phyloP scores from a whole-genome alignment of 2,797 vertebrate genomes.

The Gadopsis marmoratus region DNA sequence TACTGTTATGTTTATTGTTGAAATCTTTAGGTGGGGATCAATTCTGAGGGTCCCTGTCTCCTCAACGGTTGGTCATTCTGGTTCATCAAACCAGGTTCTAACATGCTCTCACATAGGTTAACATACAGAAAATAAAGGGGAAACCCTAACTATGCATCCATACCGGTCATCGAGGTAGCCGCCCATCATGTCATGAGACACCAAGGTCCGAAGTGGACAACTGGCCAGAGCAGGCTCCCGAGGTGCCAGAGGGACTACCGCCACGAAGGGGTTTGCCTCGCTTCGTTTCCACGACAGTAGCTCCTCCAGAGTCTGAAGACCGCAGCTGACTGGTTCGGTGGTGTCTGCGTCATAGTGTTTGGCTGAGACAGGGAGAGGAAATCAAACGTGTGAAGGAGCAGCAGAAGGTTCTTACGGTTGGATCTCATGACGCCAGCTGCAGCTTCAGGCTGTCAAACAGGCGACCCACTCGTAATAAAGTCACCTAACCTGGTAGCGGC shows the following conservation, averaged over 20 bases:
- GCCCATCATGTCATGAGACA: slow-evolving; percentile 97
- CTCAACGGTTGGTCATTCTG: no score
- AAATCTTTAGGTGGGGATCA: no score
- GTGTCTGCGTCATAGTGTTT: slow-evolving; percentile 89
- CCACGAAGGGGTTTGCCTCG: slow-evolving; percentile 85
- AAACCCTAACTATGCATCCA: not conserved
- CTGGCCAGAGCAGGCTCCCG: slow-evolving; percentile 85
- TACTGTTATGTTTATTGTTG: no score
- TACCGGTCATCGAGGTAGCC: slow-evolving; percentile 96
- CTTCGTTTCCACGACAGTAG: slow-evolving; percentile 88
- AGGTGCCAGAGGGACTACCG: slow-evolving; percentile 77
- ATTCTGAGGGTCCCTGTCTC: no score
- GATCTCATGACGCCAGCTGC: not conserved
- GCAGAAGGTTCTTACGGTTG: not conserved
- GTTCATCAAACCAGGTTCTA: no score
- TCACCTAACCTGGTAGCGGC: slow-evolving; percentile 71
- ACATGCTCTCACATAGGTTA: no score
- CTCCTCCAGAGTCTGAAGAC: slow-evolving; percentile 88
- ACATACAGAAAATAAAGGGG: no score
- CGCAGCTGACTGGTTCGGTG: slow-evolving; percentile 90
- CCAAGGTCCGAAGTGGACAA: slow-evolving; percentile 84
- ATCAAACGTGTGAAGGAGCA: not conserved
- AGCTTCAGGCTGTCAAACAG: not conserved
- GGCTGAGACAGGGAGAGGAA: slow-evolving; percentile 75
- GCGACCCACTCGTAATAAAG: not conserved